Base-by-base conservation (phyloP, 1,140 invertebrate genomes). In the Brachionus angularis region DNA sequence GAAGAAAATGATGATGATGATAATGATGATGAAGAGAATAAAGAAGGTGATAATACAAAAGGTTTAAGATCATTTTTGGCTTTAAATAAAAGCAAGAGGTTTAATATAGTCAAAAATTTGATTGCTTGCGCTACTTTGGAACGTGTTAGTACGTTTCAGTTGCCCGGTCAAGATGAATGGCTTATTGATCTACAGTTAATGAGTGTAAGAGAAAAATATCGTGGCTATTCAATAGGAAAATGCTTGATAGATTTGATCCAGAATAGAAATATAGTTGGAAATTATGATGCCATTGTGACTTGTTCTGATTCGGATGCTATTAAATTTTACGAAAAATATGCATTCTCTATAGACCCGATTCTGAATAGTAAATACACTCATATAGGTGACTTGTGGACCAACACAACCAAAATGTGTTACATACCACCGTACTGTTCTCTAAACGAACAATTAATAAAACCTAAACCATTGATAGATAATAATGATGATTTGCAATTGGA, bases 281-380 rank as follows among this genome's bases (percentile, higher is more conserved):
- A 71, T 31, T 58, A 53, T 33, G 50, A 71, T 42, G 69, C 69
- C 5, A 71, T 71, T 2, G 44, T 71, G 5, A 55, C 69, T 0
- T 42, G 27, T 14, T 42, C 50, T 44, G 69, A 71, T 58, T n/a
- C 8, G 5, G 36, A 55, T 34, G 49, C 69, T 5, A 47, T 71
- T 12, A 31, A 71, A 8, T 71, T 71, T 27, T 71, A 53, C 44
- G 33, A 39, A 29, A 53, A 58, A 39, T 71, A 21, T 55, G 50
- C 31, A 10, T 71, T 71, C 47, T 33, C 29, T 10, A 12, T 21
- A 5, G 50, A 71, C 33, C 25, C 49, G 5, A 53, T 71, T 42
- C 27, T 71, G n/a, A 49, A 49, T 27, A 53, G 49, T 8, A 71
- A 71, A 42, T 71, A 53, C 29, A 25, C 33, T 27, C 49, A 71